Percentiles rank a stretch among this genome's conserved stretches.
Evolutionary conservation across 53 echinoderm and acorn worm species (phyloP).

Genomic region (Holothuria scabra): DNA sequence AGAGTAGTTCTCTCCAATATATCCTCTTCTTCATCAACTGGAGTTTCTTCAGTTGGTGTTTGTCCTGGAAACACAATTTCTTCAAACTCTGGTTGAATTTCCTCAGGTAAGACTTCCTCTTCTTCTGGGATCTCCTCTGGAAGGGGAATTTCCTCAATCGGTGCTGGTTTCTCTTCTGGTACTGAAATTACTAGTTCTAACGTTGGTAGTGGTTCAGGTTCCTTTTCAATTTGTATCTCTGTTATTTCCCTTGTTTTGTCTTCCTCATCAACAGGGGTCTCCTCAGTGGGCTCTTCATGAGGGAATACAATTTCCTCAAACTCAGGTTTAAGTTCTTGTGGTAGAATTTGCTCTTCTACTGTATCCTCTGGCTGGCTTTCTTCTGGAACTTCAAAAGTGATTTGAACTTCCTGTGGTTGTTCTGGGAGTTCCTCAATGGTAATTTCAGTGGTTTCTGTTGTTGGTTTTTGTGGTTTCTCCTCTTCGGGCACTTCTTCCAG

Average conservation of each 20-base stretch:
- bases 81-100: slow-evolving; percentile 24
- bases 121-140: slow-evolving; percentile 17
- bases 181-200: slow-evolving; percentile 32
- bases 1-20: slow-evolving; percentile 28
- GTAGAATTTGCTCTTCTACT: slow-evolving; percentile 7
- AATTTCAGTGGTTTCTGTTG: background rate
- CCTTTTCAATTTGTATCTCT: slow-evolving; percentile 35
- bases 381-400: slow-evolving; percentile 25
- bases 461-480: background rate
- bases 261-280: slow-evolving; percentile 26
- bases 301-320: slow-evolving; percentile 65
- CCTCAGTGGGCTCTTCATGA: slow-evolving; percentile 28
- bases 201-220: slow-evolving; percentile 42
- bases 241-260: slow-evolving; percentile 13
- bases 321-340: slow-evolving; percentile 45
- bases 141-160: slow-evolving; percentile 2
- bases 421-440: slow-evolving; percentile 19
- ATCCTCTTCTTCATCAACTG: slow-evolving; percentile 29
- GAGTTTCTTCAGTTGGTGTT: slow-evolving; percentile 11
- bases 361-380: background rate
- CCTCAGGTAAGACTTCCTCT: slow-evolving; percentile 49
- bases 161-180: slow-evolving; percentile 43
- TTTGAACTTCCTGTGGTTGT: background rate
- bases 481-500: background rate
- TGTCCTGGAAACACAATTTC: slow-evolving; percentile 35